Percentiles rank a stretch among this genome's conserved stretches.
These are phyloP conservation scores for Oceanites oceanicus DNA, from an alignment of 2,113 vertebrate species.

Conservation along the genomic window DNA sequence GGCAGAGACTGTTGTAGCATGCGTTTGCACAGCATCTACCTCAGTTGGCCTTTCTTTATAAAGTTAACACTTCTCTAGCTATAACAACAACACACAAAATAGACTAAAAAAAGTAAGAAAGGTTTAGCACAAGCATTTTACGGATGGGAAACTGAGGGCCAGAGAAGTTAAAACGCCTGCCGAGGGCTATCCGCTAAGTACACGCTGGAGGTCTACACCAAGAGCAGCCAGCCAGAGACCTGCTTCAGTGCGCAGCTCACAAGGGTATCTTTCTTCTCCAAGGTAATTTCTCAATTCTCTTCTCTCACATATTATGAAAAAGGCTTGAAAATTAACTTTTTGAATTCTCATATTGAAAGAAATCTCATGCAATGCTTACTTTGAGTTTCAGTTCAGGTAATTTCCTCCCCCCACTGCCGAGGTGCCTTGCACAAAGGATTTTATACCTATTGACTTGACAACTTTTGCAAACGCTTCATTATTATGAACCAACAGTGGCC, in stretches of 20 bases:
- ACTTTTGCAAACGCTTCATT: neutral
- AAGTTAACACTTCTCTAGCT: neutral
- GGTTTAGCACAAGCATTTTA: neutral
- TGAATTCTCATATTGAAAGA: neutral
- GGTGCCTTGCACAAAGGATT: neutral
- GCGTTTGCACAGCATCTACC: neutral
- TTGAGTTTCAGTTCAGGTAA: neutral
- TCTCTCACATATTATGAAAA: neutral
- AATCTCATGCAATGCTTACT: neutral
- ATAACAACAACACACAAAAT: neutral
- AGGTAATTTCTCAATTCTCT: neutral
- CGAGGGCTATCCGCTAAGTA: neutral
- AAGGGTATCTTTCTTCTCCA: neutral
- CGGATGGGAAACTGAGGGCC: neutral
- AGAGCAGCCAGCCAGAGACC: neutral
- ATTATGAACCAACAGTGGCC: neutral
- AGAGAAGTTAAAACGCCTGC: neutral
- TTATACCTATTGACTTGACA: neutral
- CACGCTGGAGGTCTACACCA: neutral
- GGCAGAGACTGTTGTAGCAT: neutral
- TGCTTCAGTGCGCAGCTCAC: neutral
- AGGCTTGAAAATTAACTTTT: neutral
- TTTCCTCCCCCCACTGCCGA: neutral
- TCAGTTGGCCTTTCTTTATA: neutral
- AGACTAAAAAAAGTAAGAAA: neutral